These are phyloP conservation scores for Oscheius sp. DNA, from an alignment of 2,888 invertebrate species.

Conservation along the genomic window DNA sequence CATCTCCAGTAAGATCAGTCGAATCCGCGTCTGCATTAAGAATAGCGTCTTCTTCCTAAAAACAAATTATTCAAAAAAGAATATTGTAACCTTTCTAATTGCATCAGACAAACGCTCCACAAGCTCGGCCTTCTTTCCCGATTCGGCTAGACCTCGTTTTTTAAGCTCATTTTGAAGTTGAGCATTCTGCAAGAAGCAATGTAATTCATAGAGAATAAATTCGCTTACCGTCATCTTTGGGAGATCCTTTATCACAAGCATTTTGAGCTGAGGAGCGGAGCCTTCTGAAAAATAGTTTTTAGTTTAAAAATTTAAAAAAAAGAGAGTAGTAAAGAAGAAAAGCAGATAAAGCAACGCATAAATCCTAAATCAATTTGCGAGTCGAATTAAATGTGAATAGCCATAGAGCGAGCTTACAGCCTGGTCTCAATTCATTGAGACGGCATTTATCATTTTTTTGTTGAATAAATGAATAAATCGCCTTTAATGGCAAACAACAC, in stretches of 20 bases:
- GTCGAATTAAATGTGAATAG: too few relatives aligned
- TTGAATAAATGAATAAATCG: too few relatives aligned
- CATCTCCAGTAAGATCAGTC: not conserved
- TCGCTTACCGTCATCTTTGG: conserved; percentile 18
- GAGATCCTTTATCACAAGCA: conserved; percentile 14
- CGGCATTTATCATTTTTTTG: too few relatives aligned
- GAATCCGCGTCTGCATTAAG: conserved; percentile 7
- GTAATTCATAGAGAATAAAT: not conserved
- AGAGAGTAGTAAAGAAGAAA: not conserved
- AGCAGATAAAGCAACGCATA: too few relatives aligned
- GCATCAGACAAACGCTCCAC: conserved; percentile 29
- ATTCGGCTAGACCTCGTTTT: conserved; percentile 28
- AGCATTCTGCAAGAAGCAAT: conserved; percentile 17
- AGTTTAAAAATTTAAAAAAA: not conserved
- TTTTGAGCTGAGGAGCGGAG: not conserved
- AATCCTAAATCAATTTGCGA: too few relatives aligned
- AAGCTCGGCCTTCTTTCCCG: conserved; percentile 37
- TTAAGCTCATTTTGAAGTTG: conserved; percentile 32
- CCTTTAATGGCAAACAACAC: too few relatives aligned
- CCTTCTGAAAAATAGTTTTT: not conserved
- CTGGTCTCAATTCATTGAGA: too few relatives aligned
- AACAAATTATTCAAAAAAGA: not conserved
- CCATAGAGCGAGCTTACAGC: too few relatives aligned
- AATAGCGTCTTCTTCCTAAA: conserved; percentile 29
- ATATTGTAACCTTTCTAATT: conserved; percentile 3